Conservation (phyloP, 1,140 invertebrate species). For the Dreissena rostriformis region DNA sequence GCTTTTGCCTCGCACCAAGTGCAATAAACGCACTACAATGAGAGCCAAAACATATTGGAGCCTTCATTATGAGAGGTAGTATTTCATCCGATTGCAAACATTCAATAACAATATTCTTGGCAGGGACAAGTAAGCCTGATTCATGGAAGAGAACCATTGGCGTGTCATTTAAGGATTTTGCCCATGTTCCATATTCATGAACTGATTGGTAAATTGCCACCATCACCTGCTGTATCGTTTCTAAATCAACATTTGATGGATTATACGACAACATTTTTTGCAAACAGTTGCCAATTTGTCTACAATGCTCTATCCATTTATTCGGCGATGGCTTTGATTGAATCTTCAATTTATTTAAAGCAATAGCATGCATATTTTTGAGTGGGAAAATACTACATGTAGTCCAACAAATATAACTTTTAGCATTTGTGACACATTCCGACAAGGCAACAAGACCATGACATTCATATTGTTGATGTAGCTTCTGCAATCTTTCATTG, state of each 20-base stretch:
- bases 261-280: conserved; percentile 16
- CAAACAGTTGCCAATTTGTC: conserved; percentile 20
- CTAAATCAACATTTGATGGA: neutral
- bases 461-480: too few species aligned
- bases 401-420: too few species aligned
- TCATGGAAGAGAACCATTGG: conserved; percentile 52
- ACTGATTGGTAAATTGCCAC: too few species aligned
- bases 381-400: too few species aligned
- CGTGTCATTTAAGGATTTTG: too few species aligned
- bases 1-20: conserved; percentile 60
- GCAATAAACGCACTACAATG: conserved; percentile 63
- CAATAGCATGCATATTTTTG: too few species aligned
- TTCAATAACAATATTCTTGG: conserved; percentile 60
- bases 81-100: conserved; percentile 63
- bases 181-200: too few species aligned
- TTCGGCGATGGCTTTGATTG: neutral
- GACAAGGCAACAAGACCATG: too few species aligned
- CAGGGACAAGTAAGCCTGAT: conserved; percentile 56
- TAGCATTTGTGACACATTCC: too few species aligned
- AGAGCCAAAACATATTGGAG: conserved; percentile 61
- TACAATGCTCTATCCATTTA: conserved; percentile 28
- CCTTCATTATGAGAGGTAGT: conserved; percentile 60
- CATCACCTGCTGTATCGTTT: too few species aligned
- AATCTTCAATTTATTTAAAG: too few species aligned
- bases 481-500: neutral